A percentile compares a stretch with the other conserved stretches of the same genome.
phyloP scores from a whole-genome alignment of 2,113 vertebrate genomes.

The Marcusenius ussheri region DNA sequence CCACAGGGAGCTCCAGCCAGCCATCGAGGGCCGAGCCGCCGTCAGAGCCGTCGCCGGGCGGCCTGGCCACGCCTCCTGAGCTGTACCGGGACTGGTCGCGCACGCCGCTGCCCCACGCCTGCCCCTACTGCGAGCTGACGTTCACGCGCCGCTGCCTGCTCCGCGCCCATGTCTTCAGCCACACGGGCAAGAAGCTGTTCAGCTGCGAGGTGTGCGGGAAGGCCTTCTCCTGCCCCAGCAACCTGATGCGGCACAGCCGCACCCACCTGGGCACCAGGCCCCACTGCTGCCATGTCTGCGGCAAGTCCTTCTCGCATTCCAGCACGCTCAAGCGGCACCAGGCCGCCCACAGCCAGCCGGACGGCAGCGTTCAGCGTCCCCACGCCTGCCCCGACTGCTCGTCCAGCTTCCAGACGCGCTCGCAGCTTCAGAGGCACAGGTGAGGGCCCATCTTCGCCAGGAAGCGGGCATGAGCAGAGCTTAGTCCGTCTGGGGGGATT shows the following conservation, averaged over 20 bases:
- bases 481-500: background rate
- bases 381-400: slow-evolving; percentile 56
- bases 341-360: slow-evolving; percentile 52
- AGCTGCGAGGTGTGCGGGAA: slow-evolving; percentile 78
- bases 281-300: slow-evolving; percentile 68
- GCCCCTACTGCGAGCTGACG: slow-evolving; percentile 78
- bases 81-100: slow-evolving; percentile 66
- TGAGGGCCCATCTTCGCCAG: background rate
- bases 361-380: slow-evolving; percentile 3
- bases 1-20: slow-evolving; percentile 16
- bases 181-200: slow-evolving; percentile 81
- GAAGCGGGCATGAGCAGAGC: background rate
- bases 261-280: slow-evolving; percentile 71
- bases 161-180: slow-evolving; percentile 79
- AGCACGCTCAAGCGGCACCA: slow-evolving; percentile 79
- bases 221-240: slow-evolving; percentile 78
- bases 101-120: slow-evolving; percentile 70
- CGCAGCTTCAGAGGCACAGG: slow-evolving; percentile 60
- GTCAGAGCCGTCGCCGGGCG: slow-evolving; percentile 19
- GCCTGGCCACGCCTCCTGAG: slow-evolving; percentile 58
- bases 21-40: background rate
- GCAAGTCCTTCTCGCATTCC: slow-evolving; percentile 65
- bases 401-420: slow-evolving; percentile 53
- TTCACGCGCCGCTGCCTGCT: slow-evolving; percentile 83
- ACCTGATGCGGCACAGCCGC: slow-evolving; percentile 78